phyloP scores from a whole-genome alignment of 2,113 vertebrate species.

The Machaerirhynchus nigripectus region DNA sequence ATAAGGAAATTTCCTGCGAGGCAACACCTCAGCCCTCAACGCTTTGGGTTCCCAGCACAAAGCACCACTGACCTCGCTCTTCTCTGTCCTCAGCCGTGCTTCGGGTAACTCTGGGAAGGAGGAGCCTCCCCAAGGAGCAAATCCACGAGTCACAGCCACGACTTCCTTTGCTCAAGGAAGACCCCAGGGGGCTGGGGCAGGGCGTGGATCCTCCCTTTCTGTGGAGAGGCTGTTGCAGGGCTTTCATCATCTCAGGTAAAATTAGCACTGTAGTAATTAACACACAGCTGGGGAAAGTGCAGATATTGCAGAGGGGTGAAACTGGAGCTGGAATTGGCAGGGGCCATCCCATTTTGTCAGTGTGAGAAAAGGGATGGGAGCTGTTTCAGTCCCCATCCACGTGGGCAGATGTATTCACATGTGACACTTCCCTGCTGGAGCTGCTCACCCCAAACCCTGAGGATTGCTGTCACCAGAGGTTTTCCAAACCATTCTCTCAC shows the following conservation, averaged over 20 bases:
- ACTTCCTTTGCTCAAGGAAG: neutral
- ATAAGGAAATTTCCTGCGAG: neutral
- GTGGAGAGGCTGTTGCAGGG: neutral
- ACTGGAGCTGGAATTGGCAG: neutral
- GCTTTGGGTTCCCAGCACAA: neutral
- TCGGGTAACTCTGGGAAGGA: neutral
- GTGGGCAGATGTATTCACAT: fast-evolving
- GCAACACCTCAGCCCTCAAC: neutral
- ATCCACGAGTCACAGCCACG: neutral
- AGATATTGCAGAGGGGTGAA: neutral
- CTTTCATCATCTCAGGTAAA: constrained; percentile 40
- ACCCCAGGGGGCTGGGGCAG: neutral
- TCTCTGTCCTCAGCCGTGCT: neutral
- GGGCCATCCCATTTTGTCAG: neutral
- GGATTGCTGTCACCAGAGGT: neutral
- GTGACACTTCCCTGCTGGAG: neutral
- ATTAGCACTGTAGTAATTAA: neutral
- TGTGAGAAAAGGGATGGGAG: neutral
- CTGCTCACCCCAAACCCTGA: neutral
- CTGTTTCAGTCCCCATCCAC: neutral
- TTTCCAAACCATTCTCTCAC: neutral
- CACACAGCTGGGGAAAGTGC: neutral
- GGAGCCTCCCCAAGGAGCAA: neutral
- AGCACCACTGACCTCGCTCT: neutral
- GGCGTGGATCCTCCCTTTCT: neutral